A percentile compares a stretch with the other conserved stretches of the same genome.
These are phyloP conservation scores for Calameuta idolon DNA, from an alignment of 2,888 invertebrate genomes.

Conservation along the genomic window DNA sequence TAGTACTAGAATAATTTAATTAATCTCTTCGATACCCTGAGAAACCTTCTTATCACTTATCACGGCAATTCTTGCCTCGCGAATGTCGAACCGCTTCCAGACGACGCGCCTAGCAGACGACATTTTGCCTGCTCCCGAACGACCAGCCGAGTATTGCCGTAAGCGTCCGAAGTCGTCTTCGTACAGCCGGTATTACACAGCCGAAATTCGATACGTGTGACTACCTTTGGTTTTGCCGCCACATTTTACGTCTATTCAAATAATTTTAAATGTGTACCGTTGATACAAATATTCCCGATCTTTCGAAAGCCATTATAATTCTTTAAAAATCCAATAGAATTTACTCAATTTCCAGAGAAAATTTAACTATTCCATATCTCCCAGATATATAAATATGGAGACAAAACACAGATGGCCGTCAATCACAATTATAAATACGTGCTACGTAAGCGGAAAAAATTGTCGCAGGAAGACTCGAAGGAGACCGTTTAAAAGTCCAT, in stretches of 20 bases:
- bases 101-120: conserved; percentile 64
- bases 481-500: background rate
- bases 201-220: conserved; percentile 15
- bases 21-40: background rate
- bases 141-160: conserved; percentile 29
- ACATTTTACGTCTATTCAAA: background rate
- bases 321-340: background rate
- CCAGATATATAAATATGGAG: background rate
- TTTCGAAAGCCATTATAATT: background rate
- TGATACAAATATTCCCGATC: background rate
- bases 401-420: background rate
- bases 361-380: background rate
- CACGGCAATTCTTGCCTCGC: conserved; percentile 54
- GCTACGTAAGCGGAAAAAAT: background rate
- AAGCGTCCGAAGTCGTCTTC: conserved; percentile 10
- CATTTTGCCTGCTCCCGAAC: conserved; percentile 54
- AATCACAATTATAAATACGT: background rate
- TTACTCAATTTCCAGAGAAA: background rate
- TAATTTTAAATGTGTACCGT: no score
- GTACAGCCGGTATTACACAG: conserved; percentile 20
- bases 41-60: conserved; percentile 42
- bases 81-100: conserved; percentile 56
- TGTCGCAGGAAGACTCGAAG: background rate
- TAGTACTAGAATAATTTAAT: background rate
- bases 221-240: background rate